Evolutionary conservation across 2,797 vertebrate species (phyloP), one percentile per base, ranked within the genome.

Genomic region (Dendrocincla fuliginosa): DNA sequence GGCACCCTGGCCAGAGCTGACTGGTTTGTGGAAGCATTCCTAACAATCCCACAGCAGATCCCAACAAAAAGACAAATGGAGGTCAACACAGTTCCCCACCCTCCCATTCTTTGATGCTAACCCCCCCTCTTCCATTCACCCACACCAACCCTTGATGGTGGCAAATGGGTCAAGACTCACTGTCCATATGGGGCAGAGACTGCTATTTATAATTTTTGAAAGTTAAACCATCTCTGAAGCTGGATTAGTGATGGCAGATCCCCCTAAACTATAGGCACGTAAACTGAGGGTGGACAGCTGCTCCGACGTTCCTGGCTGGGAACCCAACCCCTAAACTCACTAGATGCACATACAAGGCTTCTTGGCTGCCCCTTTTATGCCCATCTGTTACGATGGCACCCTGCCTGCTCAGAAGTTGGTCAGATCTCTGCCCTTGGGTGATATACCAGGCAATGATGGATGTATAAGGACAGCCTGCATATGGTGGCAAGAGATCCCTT

Each of bases 131-230:
- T 79, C 18, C 57, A 76, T 64, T 84, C 83, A 84, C 85, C 88
- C 88, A 82, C 93, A 89, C 67, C 90, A 96, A 75, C 68, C 77
- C 90, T 95, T 88, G 81, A 87, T 81, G 35, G 35, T 35, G 35
- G 75, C 76, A 90, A 96, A 92, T 96, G 93, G 96, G 95, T 93
- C 94, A 96, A 97, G 94, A 96, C 83, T 89, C 37, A 49, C 35
- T 47, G 89, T 93, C 90, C 88, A 84, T 90, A 93, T 20, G 94
- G 92, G 80, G 91, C 73, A 89, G 95, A 22, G 79, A 67, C 73
- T 75, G 87, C 96, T 97, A 97, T 97, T 97, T 97, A 97, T 97
- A 97, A 95, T 96, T 91, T 96, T 92, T 95, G 97, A 97, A 97
- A 97, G 95, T 90, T 95, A 97, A 97, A 92, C 95, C 92, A 90